These are phyloP conservation scores for Sinocyclocheilus anophthalmus DNA, from an alignment of 2,113 vertebrate species.

Conservation along the genomic window DNA sequence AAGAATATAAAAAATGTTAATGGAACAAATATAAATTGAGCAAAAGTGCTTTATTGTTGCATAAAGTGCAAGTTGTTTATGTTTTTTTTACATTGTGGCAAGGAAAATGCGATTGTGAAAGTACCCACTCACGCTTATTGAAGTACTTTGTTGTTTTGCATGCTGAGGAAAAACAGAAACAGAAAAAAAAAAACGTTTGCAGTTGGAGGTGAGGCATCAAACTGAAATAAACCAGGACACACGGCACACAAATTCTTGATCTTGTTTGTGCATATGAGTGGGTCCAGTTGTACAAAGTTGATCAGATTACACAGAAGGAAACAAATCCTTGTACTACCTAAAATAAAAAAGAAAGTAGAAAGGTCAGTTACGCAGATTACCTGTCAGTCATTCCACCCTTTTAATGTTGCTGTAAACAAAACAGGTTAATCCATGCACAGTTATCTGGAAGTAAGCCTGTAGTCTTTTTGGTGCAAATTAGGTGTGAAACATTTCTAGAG, in stretches of 20 bases:
- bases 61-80: background rate
- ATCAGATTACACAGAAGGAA: slow-evolving; percentile 4
- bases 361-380: background rate
- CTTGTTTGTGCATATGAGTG: background rate
- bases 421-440: background rate
- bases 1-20: background rate
- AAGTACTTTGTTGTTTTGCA: background rate
- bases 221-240: background rate
- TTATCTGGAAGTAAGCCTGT: slow-evolving; percentile 3
- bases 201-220: background rate
- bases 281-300: background rate
- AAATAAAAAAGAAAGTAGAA: slow-evolving; percentile 3
- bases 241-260: background rate
- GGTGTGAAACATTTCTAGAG: background rate
- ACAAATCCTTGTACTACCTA: background rate
- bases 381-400: background rate
- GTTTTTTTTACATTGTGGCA: background rate
- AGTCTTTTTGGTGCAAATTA: background rate
- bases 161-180: background rate
- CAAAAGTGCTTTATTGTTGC: background rate
- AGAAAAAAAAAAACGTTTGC: background rate
- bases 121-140: background rate
- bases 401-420: background rate
- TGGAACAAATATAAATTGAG: background rate
- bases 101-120: background rate